These are phyloP conservation scores for Hirundo rustica DNA, from an alignment of 2,797 vertebrate species.

Conservation along the genomic window DNA sequence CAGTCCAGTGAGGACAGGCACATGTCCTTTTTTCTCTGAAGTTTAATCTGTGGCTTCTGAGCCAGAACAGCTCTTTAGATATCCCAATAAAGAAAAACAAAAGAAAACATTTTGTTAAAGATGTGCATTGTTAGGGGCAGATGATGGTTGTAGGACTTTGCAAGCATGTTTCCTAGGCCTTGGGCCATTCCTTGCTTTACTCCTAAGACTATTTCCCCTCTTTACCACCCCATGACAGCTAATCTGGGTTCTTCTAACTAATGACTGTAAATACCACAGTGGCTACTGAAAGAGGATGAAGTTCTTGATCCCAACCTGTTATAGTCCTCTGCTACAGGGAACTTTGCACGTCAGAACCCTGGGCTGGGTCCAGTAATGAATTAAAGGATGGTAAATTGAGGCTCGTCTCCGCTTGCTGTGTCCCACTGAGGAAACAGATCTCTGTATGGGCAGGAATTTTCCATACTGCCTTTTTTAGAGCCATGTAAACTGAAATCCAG, in stretches of 20 bases:
- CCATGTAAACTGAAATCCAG: background rate
- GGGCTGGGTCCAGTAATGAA: background rate
- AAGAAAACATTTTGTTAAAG: background rate
- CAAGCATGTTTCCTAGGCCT: background rate
- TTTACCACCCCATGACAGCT: background rate
- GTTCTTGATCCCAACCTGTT: background rate
- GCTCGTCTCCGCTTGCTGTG: background rate
- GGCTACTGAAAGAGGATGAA: background rate
- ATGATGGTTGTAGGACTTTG: background rate
- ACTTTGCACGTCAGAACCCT: background rate
- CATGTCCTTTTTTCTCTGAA: background rate
- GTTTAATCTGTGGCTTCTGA: conserved; percentile 8
- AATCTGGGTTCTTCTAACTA: background rate
- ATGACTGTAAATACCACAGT: background rate
- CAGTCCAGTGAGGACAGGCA: background rate
- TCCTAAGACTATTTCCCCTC: background rate
- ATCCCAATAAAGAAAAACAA: background rate
- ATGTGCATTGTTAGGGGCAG: background rate
- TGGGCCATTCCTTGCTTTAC: background rate
- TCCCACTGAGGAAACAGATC: background rate
- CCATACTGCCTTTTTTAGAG: background rate
- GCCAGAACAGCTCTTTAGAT: conserved; percentile 8
- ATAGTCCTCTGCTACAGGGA: background rate
- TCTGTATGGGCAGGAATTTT: background rate
- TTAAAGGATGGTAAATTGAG: background rate